Percentiles rank a stretch among this genome's conserved stretches.
These are phyloP conservation scores for Typhlomys cinereus DNA, from an alignment of 2,113 vertebrate species.

Conservation along the genomic window DNA sequence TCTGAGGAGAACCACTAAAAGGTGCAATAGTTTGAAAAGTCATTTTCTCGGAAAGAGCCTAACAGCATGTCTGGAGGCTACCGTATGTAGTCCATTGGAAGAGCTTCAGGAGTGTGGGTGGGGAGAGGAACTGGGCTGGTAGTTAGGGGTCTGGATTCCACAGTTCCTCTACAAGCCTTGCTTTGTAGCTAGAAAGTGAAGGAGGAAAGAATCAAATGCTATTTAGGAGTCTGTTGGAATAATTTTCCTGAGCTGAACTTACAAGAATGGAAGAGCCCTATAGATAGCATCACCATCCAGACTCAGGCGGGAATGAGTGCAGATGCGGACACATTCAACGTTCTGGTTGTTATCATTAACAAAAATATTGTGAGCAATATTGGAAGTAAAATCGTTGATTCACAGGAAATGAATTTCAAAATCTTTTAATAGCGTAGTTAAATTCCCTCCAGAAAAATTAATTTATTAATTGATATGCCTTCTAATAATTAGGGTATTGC, in stretches of 20 bases:
- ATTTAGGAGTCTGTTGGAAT: no score
- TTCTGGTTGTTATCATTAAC: not conserved
- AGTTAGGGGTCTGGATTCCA: not conserved
- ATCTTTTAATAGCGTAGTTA: conserved; percentile 26
- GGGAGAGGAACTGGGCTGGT: not conserved
- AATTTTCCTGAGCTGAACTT: not conserved
- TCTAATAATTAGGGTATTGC: not conserved
- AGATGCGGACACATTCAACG: not conserved
- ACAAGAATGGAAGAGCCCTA: not conserved
- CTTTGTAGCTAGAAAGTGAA: not conserved
- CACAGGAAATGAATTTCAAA: conserved; percentile 41
- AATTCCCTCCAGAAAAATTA: not conserved
- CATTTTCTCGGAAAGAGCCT: not conserved
- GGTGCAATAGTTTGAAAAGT: not conserved
- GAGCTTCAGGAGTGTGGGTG: not conserved
- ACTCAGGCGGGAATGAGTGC: not conserved
- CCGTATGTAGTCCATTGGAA: not conserved
- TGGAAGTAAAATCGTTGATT: conserved; percentile 34
- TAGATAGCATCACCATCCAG: no score
- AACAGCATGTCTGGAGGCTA: fast-evolving
- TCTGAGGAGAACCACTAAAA: not conserved
- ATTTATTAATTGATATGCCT: not conserved
- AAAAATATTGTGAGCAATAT: not conserved
- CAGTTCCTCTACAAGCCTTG: not conserved
- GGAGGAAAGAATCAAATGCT: not conserved